Evolutionary conservation across 2,888 invertebrate genomes (phyloP), one percentile per base, ranked within the genome.

Genomic region (Hybos culiciformis): DNA sequence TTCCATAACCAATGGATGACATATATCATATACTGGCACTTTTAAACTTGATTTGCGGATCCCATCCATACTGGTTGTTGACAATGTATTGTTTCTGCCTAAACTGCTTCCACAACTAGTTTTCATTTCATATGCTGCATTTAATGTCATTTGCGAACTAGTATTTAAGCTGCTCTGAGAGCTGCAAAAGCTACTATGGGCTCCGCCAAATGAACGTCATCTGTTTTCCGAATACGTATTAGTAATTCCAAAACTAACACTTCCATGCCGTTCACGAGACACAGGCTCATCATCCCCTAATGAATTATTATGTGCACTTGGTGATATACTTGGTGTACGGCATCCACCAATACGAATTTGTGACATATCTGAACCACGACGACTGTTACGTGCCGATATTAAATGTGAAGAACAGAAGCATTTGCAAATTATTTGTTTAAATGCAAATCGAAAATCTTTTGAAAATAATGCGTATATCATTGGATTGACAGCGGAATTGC

Each of bases 401-500:
- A 59, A 66, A 39, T 68, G 61, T 14, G 67, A 63, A 17, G 73
- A 75, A 62, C 84, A 85, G 66, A 84, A 78, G 57, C 84, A 86
- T 55, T 80, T 79, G 68, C 90, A 90, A 52, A 93, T 82, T 53
- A 94, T 88, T 53, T 83, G 79, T 66, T 90, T 90, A 70, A 94
- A 94, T 19, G 93, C 93, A 60, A 85, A 87, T 47, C 93, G 78
- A 68, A 93, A 94, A 69, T 94, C 93, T 65, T 88, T 87, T 39
- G 91, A 91, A 69, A 93, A 93, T 46, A 92, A 72, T 5, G 92
- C 93, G 66, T 94, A 94, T 50, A 94, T 91, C 61, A 90, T 79
- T 0, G 94, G 94, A 63, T 94, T 96, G 52, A 94, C 83, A 5
- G 93, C 94, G 2, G 91, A 91, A 67, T 96, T 96, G 69, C 92